Percentiles rank a stretch among this genome's conserved stretches.
Evolutionary conservation across 92 coral and sea anemone species (phyloP).

Genomic region (Actinernus sp.): DNA sequence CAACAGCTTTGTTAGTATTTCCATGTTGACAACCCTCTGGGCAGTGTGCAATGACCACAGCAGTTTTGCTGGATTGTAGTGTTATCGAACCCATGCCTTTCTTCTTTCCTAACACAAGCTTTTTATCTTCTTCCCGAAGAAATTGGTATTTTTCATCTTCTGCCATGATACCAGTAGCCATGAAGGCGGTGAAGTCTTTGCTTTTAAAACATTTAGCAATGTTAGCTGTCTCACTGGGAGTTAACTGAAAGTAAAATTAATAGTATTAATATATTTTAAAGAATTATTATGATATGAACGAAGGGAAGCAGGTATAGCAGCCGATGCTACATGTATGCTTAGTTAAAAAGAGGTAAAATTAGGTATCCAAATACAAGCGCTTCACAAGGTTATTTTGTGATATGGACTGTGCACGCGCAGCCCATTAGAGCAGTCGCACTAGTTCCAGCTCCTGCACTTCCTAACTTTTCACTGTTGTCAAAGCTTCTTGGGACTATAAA

Average conservation of each 20-base stretch:
- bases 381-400: too few relatives aligned
- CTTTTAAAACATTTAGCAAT: slow-evolving; percentile 56
- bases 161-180: slow-evolving; percentile 25
- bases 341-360: too few relatives aligned
- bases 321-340: too few relatives aligned
- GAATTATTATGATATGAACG: neutral
- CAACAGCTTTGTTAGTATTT: slow-evolving; percentile 70
- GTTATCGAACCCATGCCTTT: slow-evolving; percentile 52
- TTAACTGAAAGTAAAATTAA: slow-evolving; percentile 2
- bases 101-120: slow-evolving; percentile 49
- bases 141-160: slow-evolving; percentile 42
- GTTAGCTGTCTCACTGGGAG: slow-evolving; percentile 12
- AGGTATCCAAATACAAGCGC: too few relatives aligned
- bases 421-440: too few relatives aligned
- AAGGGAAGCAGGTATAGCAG: too few relatives aligned
- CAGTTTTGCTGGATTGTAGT: slow-evolving; percentile 60
- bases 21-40: slow-evolving; percentile 74
- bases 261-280: too few relatives aligned
- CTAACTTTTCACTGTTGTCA: too few relatives aligned
- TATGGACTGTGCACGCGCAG: too few relatives aligned
- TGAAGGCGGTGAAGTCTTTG: slow-evolving; percentile 41
- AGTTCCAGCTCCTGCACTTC: too few relatives aligned
- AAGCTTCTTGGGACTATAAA: too few relatives aligned
- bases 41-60: slow-evolving; percentile 57
- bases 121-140: slow-evolving; percentile 61